These are phyloP conservation scores for Drosophila subobscura DNA, from an alignment of 1,140 invertebrate species.

Conservation along the genomic window DNA sequence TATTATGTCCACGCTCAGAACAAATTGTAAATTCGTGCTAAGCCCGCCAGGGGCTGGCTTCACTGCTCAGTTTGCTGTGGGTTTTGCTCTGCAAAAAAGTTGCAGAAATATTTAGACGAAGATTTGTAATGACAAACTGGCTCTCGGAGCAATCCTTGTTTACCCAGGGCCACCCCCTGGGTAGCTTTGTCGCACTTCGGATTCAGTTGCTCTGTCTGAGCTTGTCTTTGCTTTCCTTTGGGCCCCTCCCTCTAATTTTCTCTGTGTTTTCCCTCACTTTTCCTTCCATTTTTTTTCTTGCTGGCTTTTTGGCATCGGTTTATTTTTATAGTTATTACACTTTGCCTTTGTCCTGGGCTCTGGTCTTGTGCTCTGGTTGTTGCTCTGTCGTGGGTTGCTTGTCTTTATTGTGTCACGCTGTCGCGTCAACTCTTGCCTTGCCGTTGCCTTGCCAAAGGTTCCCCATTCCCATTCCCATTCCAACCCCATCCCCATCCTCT, in stretches of 20 bases:
- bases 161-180: not conserved
- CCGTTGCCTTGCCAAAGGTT: not conserved
- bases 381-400: constrained; percentile 20
- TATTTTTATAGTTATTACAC: constrained; percentile 79
- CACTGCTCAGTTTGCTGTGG: not conserved
- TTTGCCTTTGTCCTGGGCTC: constrained; percentile 57
- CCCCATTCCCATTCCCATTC: constrained; percentile 9
- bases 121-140: constrained; percentile 65
- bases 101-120: constrained; percentile 20
- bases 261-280: constrained; percentile 7
- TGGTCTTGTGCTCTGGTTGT: constrained; percentile 20
- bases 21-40: constrained; percentile 23
- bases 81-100: not conserved
- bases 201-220: not conserved
- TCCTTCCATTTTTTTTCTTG: constrained; percentile 6
- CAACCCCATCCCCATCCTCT: constrained; percentile 1
- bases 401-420: constrained; percentile 75
- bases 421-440: constrained; percentile 59
- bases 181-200: not conserved
- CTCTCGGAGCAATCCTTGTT: constrained; percentile 6
- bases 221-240: not conserved
- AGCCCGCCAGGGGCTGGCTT: not conserved
- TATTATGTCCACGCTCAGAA: not conserved
- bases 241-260: constrained; percentile 1
- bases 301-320: constrained; percentile 54